phyloP scores from a whole-genome alignment of 2,888 invertebrate species.

The Actias luna region DNA sequence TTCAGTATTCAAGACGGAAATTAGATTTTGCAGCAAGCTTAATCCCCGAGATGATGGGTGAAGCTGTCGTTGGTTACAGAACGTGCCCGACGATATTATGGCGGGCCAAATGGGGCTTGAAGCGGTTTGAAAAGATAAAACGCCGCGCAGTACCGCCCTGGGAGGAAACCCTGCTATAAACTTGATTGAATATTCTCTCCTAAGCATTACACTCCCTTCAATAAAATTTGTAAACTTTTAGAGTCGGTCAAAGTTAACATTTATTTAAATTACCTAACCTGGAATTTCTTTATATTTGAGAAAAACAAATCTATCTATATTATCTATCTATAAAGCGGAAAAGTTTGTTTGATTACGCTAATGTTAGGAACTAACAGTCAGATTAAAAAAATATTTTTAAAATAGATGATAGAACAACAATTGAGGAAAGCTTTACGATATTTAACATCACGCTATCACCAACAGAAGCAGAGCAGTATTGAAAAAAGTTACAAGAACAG shows the following conservation, averaged over 20 bases:
- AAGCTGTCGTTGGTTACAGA: conserved; percentile 26
- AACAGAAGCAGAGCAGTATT: no score
- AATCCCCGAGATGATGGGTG: conserved; percentile 31
- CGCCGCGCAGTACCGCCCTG: conserved; percentile 29
- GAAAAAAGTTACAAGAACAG: no score
- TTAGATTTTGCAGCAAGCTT: conserved; percentile 32
- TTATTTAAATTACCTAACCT: not conserved
- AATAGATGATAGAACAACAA: no score
- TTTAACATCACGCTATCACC: no score
- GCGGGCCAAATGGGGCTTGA: conserved; percentile 50
- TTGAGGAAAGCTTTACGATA: no score
- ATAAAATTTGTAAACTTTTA: not conserved
- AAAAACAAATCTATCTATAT: no score
- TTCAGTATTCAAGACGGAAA: conserved; percentile 25
- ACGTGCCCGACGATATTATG: conserved; percentile 33
- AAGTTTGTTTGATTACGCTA: no score
- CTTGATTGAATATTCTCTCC: conserved; percentile 65
- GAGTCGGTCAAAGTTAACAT: not conserved
- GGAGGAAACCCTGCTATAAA: conserved; percentile 54
- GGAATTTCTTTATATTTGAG: not conserved
- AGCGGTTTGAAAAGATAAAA: conserved; percentile 47
- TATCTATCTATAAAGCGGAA: no score
- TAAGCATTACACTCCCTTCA: conserved; percentile 30
- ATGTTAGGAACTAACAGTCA: no score
- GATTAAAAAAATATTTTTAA: no score